These are phyloP conservation scores for Acrossocheilus wenchowensis DNA, from an alignment of 2,797 vertebrate genomes.

Conservation along the genomic window DNA sequence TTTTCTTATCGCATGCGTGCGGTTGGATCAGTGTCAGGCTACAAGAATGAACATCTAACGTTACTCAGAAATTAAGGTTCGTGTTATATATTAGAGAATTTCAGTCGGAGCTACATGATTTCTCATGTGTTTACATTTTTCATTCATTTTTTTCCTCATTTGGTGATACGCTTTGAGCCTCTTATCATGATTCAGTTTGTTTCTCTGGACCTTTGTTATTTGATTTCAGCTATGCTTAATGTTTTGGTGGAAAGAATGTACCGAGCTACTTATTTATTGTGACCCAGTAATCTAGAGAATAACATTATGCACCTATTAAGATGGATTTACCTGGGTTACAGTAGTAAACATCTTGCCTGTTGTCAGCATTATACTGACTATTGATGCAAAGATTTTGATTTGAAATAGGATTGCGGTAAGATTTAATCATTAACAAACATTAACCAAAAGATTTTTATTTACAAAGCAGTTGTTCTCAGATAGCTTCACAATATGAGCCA, in stretches of 20 bases:
- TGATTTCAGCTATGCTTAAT: neutral
- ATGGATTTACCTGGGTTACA: neutral
- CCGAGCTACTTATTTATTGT: slow-evolving; percentile 4
- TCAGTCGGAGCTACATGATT: neutral
- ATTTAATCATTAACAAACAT: neutral
- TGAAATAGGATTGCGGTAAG: neutral
- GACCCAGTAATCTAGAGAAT: neutral
- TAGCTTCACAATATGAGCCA: neutral
- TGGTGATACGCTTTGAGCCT: neutral
- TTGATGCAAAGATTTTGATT: neutral
- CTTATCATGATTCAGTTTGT: neutral
- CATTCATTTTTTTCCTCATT: too few species aligned
- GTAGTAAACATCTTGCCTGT: neutral
- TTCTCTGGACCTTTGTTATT: neutral
- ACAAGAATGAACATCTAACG: neutral
- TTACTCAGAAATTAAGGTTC: neutral
- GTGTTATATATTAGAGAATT: neutral
- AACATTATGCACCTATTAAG: neutral
- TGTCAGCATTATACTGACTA: neutral
- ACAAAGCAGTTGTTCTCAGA: neutral
- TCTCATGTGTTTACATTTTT: neutral
- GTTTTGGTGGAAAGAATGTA: neutral
- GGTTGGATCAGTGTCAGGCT: neutral
- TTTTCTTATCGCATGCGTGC: slow-evolving; percentile 20
- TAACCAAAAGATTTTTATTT: neutral